Percentiles rank a stretch among this genome's conserved stretches.
phyloP scores from a whole-genome alignment of 2,113 vertebrate species.

The Cryptomyrus ogoouensis region DNA sequence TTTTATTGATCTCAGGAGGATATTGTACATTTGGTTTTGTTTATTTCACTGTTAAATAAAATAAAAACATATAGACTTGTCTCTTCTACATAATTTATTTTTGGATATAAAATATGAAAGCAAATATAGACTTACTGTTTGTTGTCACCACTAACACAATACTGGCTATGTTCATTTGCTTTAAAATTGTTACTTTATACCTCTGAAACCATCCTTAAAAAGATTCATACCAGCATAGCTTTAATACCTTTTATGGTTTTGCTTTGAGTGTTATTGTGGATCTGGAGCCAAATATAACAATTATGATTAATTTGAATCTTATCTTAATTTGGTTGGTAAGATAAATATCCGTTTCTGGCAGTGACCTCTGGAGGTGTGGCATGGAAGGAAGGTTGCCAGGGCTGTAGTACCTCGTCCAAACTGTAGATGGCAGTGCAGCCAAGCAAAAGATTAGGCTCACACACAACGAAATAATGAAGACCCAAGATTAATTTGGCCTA shows the following conservation, averaged over 20 bases:
- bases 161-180: neutral
- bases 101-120: neutral
- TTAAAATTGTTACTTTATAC: neutral
- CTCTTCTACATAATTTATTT: constrained; percentile 20
- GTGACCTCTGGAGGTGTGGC: neutral
- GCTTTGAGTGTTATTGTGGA: neutral
- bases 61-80: constrained; percentile 21
- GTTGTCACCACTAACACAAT: neutral
- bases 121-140: neutral
- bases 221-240: neutral
- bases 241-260: neutral
- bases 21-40: constrained; percentile 26
- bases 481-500: neutral
- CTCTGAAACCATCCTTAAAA: neutral
- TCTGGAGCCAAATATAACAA: neutral
- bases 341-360: neutral
- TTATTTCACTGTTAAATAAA: constrained; percentile 44
- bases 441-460: neutral
- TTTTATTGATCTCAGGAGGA: constrained; percentile 56
- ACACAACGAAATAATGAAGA: neutral
- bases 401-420: neutral
- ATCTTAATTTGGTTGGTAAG: neutral
- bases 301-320: neutral
- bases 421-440: constrained; percentile 5
- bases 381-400: neutral